phyloP scores from a whole-genome alignment of 2,888 invertebrate species.

The Myathropa florea region DNA sequence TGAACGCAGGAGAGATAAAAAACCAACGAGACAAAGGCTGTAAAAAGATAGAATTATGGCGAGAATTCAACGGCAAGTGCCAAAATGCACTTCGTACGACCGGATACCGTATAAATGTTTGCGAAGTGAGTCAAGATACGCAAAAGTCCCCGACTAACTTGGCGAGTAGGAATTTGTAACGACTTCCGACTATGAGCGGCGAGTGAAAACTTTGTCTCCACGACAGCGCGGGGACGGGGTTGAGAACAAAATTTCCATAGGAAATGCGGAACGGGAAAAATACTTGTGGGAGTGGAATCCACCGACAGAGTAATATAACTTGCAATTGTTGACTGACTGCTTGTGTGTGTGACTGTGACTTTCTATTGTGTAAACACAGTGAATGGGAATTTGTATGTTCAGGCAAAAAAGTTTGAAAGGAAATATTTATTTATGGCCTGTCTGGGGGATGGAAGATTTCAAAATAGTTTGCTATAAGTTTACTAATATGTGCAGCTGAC shows the following conservation, averaged over 20 bases:
- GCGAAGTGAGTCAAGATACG: background rate
- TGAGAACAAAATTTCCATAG: constrained; percentile 30
- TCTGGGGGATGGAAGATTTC: background rate
- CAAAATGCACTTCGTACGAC: constrained; percentile 43
- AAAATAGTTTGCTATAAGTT: background rate
- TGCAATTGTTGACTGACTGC: constrained; percentile 8
- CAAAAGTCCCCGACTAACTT: constrained; percentile 1
- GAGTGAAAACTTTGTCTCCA: constrained; percentile 38
- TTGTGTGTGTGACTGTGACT: background rate
- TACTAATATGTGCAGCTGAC: background rate
- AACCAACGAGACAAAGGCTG: background rate
- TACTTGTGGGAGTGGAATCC: background rate
- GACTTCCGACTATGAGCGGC: constrained; percentile 40
- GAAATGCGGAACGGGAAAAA: background rate
- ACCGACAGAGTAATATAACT: background rate
- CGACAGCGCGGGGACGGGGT: background rate
- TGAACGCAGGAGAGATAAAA: background rate
- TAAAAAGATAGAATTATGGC: constrained; percentile 19
- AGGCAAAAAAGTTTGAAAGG: background rate
- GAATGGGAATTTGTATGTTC: background rate
- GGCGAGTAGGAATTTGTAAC: constrained; percentile 36
- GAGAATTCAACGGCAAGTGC: constrained; percentile 18
- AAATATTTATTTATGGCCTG: constrained; percentile 3
- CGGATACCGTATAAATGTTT: constrained; percentile 50
- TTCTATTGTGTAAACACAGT: background rate